Base-by-base conservation (phyloP, 2,797 vertebrate genomes). In the Pseudomugil tenellus region DNA sequence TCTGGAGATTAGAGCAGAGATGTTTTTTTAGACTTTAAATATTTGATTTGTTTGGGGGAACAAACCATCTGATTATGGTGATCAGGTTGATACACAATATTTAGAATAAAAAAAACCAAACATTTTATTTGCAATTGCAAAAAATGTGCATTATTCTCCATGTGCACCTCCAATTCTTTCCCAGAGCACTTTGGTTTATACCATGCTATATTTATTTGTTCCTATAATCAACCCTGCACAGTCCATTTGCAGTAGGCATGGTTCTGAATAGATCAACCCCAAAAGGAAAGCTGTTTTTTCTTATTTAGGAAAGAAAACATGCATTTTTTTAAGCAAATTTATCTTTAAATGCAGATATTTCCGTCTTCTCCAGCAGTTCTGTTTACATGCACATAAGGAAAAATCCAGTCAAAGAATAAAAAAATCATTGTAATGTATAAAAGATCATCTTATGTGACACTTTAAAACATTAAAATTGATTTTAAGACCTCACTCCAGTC, bases 401-500 rank as follows among this genome's bases (percentile, higher is more conserved):
- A 26, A 35, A 49, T 35, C 17, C 19, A 6, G 25, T 19, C 9
- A 8, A 56, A 6, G 37, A 52, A 43, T n/a, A 56, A 46, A 7
- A 35, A 35, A 58, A 58, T 16, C 43, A 35, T 11, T 21, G 12
- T 21, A 23, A 21, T 23, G 8, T 67, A 39, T 19, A 4, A 37
- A 67, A 26, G 48, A 29, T 46, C 19, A 51, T 41, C 25, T 43
- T 19, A n/a, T 11, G 17, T 13, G 10, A 43, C 19, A 3, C 58
- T 3, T 29, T 43, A 46, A 60, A 60, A 14, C 19, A 21, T 26
- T 3, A 3, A 52, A 41, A 39, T 12, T 4, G 6, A 46, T 29
- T 66, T 39, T 25, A 58, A 11, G 35, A 49, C 34, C 64, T 19
- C 61, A 4, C 54, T 61, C 35, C 23, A 14, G 74, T 57, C 13